Evolutionary conservation across 2,797 vertebrate species (phyloP).

Genomic region (Oryzias sinensis): DNA sequence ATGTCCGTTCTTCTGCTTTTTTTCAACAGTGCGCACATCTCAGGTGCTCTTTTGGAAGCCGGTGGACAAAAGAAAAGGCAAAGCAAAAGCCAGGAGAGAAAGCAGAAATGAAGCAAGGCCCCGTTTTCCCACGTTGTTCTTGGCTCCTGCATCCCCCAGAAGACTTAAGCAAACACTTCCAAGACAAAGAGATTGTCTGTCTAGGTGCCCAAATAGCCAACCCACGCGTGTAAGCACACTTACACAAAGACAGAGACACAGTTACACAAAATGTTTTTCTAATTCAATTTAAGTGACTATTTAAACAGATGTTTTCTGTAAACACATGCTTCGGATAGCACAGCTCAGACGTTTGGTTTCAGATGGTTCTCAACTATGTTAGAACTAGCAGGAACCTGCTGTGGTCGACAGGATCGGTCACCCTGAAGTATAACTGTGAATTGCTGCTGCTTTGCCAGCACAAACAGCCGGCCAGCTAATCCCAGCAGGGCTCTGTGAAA

Average conservation of each 20-base stretch:
- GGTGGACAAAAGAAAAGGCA: slow-evolving; percentile 55
- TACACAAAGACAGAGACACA: slow-evolving; percentile 58
- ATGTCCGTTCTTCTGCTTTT: slow-evolving; percentile 18
- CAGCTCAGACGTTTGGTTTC: slow-evolving; percentile 61
- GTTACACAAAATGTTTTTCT: slow-evolving; percentile 64
- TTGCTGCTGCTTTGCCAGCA: slow-evolving; percentile 64
- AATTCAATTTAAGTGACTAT: slow-evolving; percentile 70
- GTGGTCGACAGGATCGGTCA: slow-evolving; percentile 65
- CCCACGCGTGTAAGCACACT: slow-evolving; percentile 64
- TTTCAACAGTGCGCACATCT: slow-evolving; percentile 38
- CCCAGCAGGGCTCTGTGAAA: slow-evolving; percentile 62
- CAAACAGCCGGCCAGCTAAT: slow-evolving; percentile 74
- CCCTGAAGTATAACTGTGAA: slow-evolving; percentile 70
- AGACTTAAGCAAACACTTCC: slow-evolving; percentile 71
- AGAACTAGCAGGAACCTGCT: slow-evolving; percentile 62
- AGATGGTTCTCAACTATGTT: slow-evolving; percentile 67
- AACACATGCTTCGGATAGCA: slow-evolving; percentile 52
- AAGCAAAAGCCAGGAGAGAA: slow-evolving; percentile 55
- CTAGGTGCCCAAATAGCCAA: slow-evolving; percentile 71
- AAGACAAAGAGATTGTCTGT: slow-evolving; percentile 83
- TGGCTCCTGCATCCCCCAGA: slow-evolving; percentile 63
- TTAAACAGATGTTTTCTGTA: slow-evolving; percentile 77
- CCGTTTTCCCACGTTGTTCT: slow-evolving; percentile 73
- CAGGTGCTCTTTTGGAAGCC: slow-evolving; percentile 53
- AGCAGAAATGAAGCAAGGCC: slow-evolving; percentile 60